These are phyloP conservation scores for Tauraco hartlaubi DNA, from an alignment of 2,797 vertebrate species.

Conservation along the genomic window DNA sequence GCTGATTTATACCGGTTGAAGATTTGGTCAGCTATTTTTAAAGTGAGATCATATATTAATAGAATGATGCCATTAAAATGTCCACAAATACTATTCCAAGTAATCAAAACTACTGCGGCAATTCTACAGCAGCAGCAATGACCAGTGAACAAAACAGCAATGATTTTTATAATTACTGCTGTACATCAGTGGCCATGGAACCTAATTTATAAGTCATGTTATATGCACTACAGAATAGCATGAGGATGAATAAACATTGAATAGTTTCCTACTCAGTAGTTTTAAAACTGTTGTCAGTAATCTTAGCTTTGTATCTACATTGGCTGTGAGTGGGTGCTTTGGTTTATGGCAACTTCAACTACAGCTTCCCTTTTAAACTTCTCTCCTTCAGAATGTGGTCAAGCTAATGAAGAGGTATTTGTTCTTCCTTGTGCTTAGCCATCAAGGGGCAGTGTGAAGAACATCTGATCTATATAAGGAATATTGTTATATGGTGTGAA, in stretches of 20 bases:
- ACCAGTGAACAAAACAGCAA: not conserved
- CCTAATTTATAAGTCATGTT: not conserved
- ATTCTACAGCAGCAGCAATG: not conserved
- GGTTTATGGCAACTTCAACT: not conserved
- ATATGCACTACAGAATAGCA: not conserved
- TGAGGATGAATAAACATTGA: not conserved
- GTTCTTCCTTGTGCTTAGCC: not conserved
- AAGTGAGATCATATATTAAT: not conserved
- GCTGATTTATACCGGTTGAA: not conserved
- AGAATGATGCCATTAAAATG: not conserved
- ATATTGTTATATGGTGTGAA: not conserved
- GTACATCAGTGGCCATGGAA: not conserved
- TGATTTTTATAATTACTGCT: not conserved
- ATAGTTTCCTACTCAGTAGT: not conserved
- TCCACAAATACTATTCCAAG: not conserved
- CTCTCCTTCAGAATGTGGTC: not conserved
- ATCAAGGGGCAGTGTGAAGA: not conserved
- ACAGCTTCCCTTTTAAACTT: not conserved
- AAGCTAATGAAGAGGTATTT: not conserved
- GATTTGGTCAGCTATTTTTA: not conserved
- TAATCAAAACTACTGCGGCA: not conserved
- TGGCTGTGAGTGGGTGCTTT: not conserved
- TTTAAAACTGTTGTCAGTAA: not conserved
- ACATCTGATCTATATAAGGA: not conserved
- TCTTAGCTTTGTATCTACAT: not conserved